Conservation (phyloP, 2,797 vertebrate genomes). For the Lophius americanus region DNA sequence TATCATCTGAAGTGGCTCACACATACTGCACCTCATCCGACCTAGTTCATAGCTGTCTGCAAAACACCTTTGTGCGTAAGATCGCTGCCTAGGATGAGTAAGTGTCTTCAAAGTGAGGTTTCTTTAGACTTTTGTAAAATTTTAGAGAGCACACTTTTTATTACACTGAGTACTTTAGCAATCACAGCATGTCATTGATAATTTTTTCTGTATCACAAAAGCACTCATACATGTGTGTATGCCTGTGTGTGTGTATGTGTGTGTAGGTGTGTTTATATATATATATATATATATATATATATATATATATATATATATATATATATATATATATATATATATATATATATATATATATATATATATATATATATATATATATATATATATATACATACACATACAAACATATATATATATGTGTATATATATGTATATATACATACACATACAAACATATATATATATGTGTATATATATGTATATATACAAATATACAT, state of each 20-base stretch:
- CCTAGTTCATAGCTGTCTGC: constrained; percentile 45
- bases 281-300: too few relatives aligned
- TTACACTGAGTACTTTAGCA: constrained; percentile 30
- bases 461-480: too few relatives aligned
- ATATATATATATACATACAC: not conserved
- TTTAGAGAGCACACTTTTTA: constrained; percentile 20
- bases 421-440: too few relatives aligned
- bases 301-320: too few relatives aligned
- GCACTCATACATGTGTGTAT: not conserved
- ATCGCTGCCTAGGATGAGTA: constrained; percentile 64
- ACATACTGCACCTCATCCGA: constrained; percentile 23
- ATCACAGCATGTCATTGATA: constrained; percentile 49
- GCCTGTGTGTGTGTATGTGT: too few relatives aligned
- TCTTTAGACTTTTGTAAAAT: constrained; percentile 33
- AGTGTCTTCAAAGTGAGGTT: constrained; percentile 43
- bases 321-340: too few relatives aligned
- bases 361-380: not conserved
- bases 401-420: too few relatives aligned
- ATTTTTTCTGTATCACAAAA: constrained; percentile 43
- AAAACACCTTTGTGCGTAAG: constrained; percentile 61
- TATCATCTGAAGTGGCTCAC: constrained; percentile 54
- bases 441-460: constrained; percentile 11
- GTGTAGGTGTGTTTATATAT: too few relatives aligned
- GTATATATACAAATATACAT: not conserved
- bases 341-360: too few relatives aligned